Evolutionary conservation across 1,140 invertebrate species (phyloP).

Genomic region (Yoshiicerus persimilis): DNA sequence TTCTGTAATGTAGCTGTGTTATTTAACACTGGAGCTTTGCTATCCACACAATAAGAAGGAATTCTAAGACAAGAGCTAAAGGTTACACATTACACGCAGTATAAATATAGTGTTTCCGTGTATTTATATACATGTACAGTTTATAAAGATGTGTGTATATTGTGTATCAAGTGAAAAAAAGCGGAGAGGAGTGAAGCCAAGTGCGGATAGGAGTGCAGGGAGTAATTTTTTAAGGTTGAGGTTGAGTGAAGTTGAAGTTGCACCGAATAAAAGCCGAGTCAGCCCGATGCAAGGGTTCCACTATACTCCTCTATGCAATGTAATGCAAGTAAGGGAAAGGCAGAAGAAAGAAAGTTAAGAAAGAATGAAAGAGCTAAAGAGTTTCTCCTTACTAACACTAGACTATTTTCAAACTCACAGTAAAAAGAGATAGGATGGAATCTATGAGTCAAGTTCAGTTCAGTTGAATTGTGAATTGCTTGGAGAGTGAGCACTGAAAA

Average conservation of each 20-base stretch:
- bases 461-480: conserved; percentile 13
- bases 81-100: background rate
- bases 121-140: background rate
- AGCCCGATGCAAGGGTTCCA: background rate
- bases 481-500: conserved; percentile 9
- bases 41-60: background rate
- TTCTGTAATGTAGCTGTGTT: background rate
- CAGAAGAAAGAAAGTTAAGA: conserved; percentile 16
- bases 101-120: background rate
- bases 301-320: background rate
- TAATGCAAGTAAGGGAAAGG: conserved; percentile 6
- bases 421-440: background rate
- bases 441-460: conserved; percentile 11
- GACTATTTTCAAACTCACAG: background rate
- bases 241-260: conserved; percentile 15
- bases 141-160: background rate
- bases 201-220: background rate
- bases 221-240: conserved; percentile 21
- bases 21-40: background rate
- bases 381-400: conserved; percentile 17
- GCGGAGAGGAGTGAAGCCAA: background rate
- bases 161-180: background rate
- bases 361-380: conserved; percentile 17
- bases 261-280: background rate
- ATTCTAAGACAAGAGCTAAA: background rate